A percentile compares a stretch with the other conserved stretches of the same genome.
These are phyloP conservation scores for Drosophila littoralis DNA, from an alignment of 1,140 invertebrate species.

Conservation along the genomic window DNA sequence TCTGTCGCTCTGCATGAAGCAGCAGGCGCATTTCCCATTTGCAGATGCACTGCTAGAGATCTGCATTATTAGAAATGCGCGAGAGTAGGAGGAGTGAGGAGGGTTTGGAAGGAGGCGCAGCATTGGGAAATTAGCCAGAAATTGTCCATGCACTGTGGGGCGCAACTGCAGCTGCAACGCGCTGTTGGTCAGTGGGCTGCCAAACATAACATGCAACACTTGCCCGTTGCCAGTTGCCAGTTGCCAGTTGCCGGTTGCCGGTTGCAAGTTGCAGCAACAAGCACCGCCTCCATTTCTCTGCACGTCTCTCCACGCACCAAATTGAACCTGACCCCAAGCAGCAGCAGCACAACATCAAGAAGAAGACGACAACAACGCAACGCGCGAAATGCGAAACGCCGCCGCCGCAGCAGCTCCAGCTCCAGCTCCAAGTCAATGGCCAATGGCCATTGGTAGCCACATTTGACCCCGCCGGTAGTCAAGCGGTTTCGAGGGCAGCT, in stretches of 20 bases:
- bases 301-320: slow-evolving; percentile 51
- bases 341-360: slow-evolving; percentile 17
- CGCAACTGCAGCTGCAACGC: slow-evolving; percentile 47
- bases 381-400: slow-evolving; percentile 73
- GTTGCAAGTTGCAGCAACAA: slow-evolving; percentile 25
- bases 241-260: slow-evolving; percentile 12
- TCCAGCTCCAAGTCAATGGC: slow-evolving; percentile 38
- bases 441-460: slow-evolving; percentile 40
- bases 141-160: slow-evolving; percentile 68
- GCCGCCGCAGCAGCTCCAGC: slow-evolving; percentile 9
- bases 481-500: slow-evolving; percentile 24
- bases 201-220: slow-evolving; percentile 68
- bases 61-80: slow-evolving; percentile 47
- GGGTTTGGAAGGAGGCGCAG: slow-evolving; percentile 5
- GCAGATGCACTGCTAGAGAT: slow-evolving; percentile 39
- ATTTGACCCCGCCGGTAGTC: slow-evolving; percentile 67
- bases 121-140: slow-evolving; percentile 71
- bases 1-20: slow-evolving; percentile 15
- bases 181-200: slow-evolving; percentile 70
- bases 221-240: slow-evolving; percentile 41
- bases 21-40: slow-evolving; percentile 44
- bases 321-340: slow-evolving; percentile 63
- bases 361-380: slow-evolving; percentile 4
- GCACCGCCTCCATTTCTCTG: slow-evolving; percentile 42
- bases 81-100: neutral